Percentiles rank a stretch among this genome's conserved stretches.
Evolutionary conservation across 2,888 invertebrate genomes (phyloP).

Genomic region (Malthinus flaveolus): DNA sequence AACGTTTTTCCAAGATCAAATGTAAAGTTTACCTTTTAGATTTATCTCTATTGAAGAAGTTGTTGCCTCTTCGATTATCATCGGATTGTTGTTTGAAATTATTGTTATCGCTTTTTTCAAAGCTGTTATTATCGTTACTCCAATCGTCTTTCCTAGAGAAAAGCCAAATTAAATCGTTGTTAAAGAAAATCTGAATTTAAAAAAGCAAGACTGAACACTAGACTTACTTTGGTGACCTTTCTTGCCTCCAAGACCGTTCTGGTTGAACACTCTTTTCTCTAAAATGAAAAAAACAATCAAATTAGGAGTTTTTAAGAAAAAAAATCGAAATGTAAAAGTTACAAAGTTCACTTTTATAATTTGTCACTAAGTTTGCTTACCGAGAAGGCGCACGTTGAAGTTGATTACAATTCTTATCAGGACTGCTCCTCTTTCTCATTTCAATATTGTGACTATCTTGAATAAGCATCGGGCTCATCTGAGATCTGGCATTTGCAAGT

Average conservation of each 20-base stretch:
- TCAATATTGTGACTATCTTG: constrained; percentile 49
- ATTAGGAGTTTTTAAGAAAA: neutral
- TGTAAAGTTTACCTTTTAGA: too few relatives aligned
- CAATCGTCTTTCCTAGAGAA: constrained; percentile 3
- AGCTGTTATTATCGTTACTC: neutral
- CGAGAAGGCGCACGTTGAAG: constrained; percentile 6
- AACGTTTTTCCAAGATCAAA: neutral
- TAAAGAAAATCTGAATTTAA: neutral
- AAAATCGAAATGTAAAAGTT: neutral
- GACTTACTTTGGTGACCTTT: constrained; percentile 25
- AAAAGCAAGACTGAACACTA: neutral
- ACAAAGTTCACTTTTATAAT: neutral
- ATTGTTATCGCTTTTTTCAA: constrained; percentile 5
- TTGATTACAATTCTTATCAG: constrained; percentile 7
- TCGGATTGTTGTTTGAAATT: too few relatives aligned
- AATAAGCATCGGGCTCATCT: constrained; percentile 47
- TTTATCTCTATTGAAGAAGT: too few relatives aligned
- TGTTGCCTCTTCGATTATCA: too few relatives aligned
- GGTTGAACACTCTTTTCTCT: neutral
- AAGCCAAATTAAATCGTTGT: neutral
- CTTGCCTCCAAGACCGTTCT: constrained; percentile 21
- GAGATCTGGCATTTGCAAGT: constrained; percentile 46
- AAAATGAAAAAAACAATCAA: neutral
- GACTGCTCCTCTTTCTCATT: constrained; percentile 36
- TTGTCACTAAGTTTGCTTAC: constrained; percentile 6